phyloP scores from a whole-genome alignment of 2,113 vertebrate genomes.

The Archilochus colubris region DNA sequence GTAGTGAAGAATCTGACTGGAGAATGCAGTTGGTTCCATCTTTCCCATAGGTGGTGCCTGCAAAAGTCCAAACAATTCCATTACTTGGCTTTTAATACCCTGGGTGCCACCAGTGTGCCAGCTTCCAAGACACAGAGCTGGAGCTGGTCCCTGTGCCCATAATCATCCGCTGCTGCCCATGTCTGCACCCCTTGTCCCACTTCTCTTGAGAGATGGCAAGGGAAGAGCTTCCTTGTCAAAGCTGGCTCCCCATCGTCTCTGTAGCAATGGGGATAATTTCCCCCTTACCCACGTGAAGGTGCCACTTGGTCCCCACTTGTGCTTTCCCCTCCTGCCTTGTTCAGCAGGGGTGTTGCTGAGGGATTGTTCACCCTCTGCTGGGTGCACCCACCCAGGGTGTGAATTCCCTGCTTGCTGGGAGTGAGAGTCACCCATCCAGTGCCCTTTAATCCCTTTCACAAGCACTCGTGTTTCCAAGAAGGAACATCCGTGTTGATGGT shows the following conservation, averaged over 20 bases:
- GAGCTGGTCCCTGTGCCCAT: not conserved
- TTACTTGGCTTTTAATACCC: not conserved
- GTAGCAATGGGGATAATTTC: not conserved
- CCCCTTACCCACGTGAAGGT: not conserved
- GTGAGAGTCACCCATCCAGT: not conserved
- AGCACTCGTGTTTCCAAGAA: not conserved
- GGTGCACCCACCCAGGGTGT: accelerated
- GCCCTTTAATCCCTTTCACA: slow-evolving; percentile 35
- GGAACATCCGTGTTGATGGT: not conserved
- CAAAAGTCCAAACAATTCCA: not conserved
- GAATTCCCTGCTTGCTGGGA: not conserved
- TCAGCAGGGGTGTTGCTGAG: not conserved
- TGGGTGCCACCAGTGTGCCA: not conserved
- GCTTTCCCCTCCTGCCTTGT: not conserved
- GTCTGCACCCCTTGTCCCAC: not conserved
- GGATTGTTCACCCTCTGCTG: not conserved
- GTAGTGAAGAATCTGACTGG: not conserved
- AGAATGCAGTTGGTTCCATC: not conserved
- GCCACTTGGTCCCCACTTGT: not conserved
- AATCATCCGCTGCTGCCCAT: not conserved
- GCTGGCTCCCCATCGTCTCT: not conserved
- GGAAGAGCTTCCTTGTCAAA: not conserved
- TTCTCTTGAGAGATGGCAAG: not conserved
- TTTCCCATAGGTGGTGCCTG: not conserved
- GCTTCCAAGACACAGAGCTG: not conserved